phyloP scores from a whole-genome alignment of 1,140 invertebrate genomes.

The Drosophila willistoni region DNA sequence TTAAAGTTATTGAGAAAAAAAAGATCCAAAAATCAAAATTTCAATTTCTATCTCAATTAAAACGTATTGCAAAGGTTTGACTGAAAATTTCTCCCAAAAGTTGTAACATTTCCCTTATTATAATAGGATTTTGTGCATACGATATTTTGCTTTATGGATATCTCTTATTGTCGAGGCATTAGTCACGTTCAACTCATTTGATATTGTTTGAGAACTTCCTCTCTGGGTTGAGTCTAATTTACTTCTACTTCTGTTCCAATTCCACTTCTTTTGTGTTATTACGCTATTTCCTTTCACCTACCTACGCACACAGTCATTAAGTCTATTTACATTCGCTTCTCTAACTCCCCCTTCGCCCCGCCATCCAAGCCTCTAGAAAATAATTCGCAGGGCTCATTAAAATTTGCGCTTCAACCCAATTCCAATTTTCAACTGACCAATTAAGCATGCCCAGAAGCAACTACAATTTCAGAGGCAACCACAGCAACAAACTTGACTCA shows the following conservation, averaged over 20 bases:
- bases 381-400: conserved; percentile 62
- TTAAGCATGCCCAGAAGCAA: conserved; percentile 62
- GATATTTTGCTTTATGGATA: no score
- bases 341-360: neutral
- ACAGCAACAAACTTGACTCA: conserved; percentile 64
- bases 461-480: conserved; percentile 6
- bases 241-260: neutral
- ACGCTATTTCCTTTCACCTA: conserved; percentile 8
- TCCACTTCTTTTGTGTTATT: conserved; percentile 17
- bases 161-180: conserved; percentile 20
- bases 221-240: neutral
- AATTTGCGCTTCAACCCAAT: conserved; percentile 66
- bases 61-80: no score
- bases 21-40: no score
- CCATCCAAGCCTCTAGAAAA: neutral
- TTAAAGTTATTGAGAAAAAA: no score
- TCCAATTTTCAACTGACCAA: conserved; percentile 49
- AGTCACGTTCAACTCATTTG: conserved; percentile 23
- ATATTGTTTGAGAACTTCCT: conserved; percentile 9
- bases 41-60: no score
- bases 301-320: conserved; percentile 32
- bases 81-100: no score
- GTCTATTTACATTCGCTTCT: neutral
- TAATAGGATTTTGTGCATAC: no score
- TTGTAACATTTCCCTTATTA: no score